Evolutionary conservation across 92 coral and sea anemone genomes (phyloP), one percentile per base, ranked within the genome.

Genomic region (Phenganax stokvisi): DNA sequence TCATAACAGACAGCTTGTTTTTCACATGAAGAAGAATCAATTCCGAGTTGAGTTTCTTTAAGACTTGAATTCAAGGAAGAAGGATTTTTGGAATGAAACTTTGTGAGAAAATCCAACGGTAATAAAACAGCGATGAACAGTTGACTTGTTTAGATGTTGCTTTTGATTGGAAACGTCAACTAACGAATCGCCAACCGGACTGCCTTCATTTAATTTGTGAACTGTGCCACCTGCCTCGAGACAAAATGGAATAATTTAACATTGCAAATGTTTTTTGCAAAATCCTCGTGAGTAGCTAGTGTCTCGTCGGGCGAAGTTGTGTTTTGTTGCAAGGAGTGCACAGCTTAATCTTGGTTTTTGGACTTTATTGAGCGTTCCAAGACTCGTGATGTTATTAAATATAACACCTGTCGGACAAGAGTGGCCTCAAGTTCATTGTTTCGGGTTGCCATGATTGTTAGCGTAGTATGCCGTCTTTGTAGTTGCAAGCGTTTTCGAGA

Each of bases 381-480:
- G 25, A 20, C 25, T 6, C 69, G 69, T n/a, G 37, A 20, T 77
- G 25, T 20, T 20, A 20, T 59, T 56, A 51, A 77, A 77, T 3
- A 51, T 25, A 10, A 77, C 81, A 77, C 81, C 81, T 60, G 81
- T 71, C 3, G 81, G 81, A 28, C 81, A 77, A 9, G 81, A 77
- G 6, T 54, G 58, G 54, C 70, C 70, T 16, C 81, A 47, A 11
- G 13, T 30, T 51, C 81, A 20, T 20, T 20, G 53, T 31, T 30
- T 58, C 12, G 71, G 15, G 51, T n/a, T 2, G 16, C 51, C 37
- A 27, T 77, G 9, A 61, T 57, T 20, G 51, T 77, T 77, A 20
- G 25, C 25, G 25, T 20, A 20, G 25, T 20, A 20, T 20, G 25
- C 25, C 25, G 25, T 20, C 25, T 20, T 20, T 20, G 25, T 20